Evolutionary conservation across 23 tunicate species (phyloP).

Genomic region (Ciona savignyi): DNA sequence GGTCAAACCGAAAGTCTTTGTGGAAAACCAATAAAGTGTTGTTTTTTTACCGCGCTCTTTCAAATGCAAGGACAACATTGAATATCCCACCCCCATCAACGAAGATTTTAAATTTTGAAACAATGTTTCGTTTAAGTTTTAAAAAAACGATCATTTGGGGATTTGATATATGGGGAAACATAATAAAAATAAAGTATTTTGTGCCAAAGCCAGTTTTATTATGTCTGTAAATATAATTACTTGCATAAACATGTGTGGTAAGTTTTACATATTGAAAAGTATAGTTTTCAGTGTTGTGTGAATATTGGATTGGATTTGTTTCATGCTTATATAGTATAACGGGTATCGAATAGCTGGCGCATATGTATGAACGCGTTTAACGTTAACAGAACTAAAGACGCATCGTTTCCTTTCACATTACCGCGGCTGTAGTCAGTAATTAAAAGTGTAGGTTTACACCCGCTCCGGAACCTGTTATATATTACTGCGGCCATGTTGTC

Average conservation of each 20-base stretch:
- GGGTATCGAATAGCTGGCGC: background rate
- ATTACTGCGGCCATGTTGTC: background rate
- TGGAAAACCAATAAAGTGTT: too few species aligned
- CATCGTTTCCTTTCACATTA: background rate
- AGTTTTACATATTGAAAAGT: too few species aligned
- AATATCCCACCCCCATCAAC: too few species aligned
- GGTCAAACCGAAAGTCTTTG: background rate
- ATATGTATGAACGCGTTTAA: background rate
- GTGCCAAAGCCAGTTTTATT: background rate
- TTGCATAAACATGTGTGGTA: too few species aligned
- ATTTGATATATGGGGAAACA: background rate
- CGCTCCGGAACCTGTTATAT: background rate
- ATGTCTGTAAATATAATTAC: too few species aligned
- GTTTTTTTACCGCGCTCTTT: too few species aligned
- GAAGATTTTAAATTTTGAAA: too few species aligned
- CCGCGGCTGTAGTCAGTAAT: background rate
- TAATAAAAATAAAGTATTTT: too few species aligned
- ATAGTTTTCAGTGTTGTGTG: too few species aligned
- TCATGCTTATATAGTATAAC: background rate
- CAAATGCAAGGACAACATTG: too few species aligned
- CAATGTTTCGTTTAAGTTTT: too few species aligned
- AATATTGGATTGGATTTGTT: too few species aligned
- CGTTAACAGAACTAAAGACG: background rate
- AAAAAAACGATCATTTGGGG: background rate
- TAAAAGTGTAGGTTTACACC: constrained; percentile 6